Conservation (phyloP, 2,113 vertebrate species). For the Perca fluviatilis region DNA sequence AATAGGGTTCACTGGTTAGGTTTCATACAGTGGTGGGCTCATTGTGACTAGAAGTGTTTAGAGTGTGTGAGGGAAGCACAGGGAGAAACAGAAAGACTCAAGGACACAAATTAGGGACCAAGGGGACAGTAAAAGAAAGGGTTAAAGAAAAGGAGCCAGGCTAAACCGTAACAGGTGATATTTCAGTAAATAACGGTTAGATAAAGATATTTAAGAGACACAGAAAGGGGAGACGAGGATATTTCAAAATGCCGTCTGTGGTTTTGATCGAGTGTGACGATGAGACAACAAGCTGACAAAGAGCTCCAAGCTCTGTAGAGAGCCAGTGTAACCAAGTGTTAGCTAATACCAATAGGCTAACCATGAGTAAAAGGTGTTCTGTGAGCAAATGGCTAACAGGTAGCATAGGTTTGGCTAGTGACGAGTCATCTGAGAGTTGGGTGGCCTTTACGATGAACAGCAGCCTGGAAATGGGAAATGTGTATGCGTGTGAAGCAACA, state of each 20-base stretch:
- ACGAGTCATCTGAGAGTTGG: conserved; percentile 24
- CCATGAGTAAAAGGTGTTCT: conserved; percentile 36
- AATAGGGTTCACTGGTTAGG: conserved; percentile 46
- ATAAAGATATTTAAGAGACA: background rate
- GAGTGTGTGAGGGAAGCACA: conserved; percentile 19
- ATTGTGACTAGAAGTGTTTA: conserved; percentile 20
- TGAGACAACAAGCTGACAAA: conserved; percentile 67
- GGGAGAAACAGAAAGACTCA: conserved; percentile 9
- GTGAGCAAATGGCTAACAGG: conserved; percentile 12
- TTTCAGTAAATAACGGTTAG: conserved; percentile 7
- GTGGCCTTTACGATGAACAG: conserved; percentile 41
- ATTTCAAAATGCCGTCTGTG: conserved; percentile 33
- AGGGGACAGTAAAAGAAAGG: conserved; percentile 5
- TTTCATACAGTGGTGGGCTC: conserved; percentile 38
- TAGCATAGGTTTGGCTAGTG: conserved; percentile 24
- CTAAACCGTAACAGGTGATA: background rate
- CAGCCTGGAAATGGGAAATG: conserved; percentile 63
- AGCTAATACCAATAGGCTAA: conserved; percentile 4
- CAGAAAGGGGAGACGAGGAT: background rate
- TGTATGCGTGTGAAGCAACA: conserved; percentile 36
- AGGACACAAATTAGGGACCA: background rate
- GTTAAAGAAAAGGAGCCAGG: conserved; percentile 1
- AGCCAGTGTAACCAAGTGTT: conserved; percentile 18
- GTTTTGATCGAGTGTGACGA: conserved; percentile 44
- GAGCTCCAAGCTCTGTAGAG: conserved; percentile 38